Evolutionary conservation across 2,113 vertebrate genomes (phyloP).

Genomic region (Redunca redunca): DNA sequence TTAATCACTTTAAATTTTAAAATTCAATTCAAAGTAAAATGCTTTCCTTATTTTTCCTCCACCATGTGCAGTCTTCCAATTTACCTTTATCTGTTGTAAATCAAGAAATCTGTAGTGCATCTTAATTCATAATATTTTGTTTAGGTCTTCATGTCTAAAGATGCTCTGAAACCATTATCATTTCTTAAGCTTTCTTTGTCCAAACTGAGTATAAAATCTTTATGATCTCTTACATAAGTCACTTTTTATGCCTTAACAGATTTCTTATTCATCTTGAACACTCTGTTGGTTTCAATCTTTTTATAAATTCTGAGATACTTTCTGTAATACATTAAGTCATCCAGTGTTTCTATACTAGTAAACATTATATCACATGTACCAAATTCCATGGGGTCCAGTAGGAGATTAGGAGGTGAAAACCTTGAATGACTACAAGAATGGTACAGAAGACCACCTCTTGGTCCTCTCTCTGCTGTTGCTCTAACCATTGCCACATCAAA

Average conservation of each 20-base stretch:
- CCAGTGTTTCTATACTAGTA: neutral
- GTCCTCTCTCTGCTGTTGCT: too few relatives aligned
- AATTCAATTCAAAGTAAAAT: neutral
- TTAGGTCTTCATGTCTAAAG: neutral
- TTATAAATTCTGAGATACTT: neutral
- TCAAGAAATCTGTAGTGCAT: neutral
- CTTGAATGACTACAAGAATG: neutral
- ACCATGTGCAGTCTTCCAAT: neutral
- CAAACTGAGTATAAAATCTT: neutral
- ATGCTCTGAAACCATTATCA: neutral
- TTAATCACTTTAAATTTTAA: conserved; percentile 3
- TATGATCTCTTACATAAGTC: neutral
- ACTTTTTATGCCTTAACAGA: neutral
- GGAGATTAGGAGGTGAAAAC: neutral
- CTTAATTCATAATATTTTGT: neutral
- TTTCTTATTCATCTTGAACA: neutral
- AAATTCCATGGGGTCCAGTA: neutral
- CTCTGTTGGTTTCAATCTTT: neutral
- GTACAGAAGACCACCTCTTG: neutral
- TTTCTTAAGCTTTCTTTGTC: neutral
- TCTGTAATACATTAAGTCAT: neutral
- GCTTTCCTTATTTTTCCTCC: neutral
- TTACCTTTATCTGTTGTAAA: neutral
- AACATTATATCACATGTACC: neutral
- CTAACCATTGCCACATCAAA: neutral